Conservation (phyloP, 2,113 vertebrate species). For the Hucho hucho region DNA sequence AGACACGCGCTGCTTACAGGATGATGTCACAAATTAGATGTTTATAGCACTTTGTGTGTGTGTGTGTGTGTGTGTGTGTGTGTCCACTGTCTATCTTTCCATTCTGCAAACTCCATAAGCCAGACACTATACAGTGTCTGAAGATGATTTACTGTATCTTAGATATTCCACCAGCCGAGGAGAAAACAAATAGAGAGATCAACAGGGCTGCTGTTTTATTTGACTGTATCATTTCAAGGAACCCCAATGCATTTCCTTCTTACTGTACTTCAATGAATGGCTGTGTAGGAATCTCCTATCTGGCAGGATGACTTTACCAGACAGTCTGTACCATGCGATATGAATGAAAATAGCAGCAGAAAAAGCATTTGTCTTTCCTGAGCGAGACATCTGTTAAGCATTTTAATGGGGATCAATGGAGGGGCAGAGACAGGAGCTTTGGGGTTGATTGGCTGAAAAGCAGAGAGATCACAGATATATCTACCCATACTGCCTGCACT, state of each 20-base stretch:
- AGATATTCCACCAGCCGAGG: too few relatives aligned
- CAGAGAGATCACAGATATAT: constrained; percentile 51
- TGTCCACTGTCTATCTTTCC: neutral
- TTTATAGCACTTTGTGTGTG: neutral
- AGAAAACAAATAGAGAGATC: neutral
- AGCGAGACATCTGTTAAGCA: constrained; percentile 73
- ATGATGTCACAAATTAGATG: neutral
- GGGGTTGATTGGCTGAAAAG: constrained; percentile 70
- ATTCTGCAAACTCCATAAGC: too few relatives aligned
- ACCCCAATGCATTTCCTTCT: neutral
- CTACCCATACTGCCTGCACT: constrained; percentile 60
- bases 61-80: neutral
- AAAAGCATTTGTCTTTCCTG: constrained; percentile 46
- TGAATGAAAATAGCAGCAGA: constrained; percentile 58
- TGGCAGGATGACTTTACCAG: constrained; percentile 65
- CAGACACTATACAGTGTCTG: too few relatives aligned
- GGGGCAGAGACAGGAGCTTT: constrained; percentile 70
- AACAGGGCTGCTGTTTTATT: too few relatives aligned
- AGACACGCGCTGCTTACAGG: too few relatives aligned
- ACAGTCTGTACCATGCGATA: constrained; percentile 24
- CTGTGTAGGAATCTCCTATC: constrained; percentile 21
- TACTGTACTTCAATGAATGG: neutral
- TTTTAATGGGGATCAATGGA: constrained; percentile 75
- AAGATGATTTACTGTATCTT: too few relatives aligned
- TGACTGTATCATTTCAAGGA: neutral